Evolutionary conservation across 2,113 vertebrate species (phyloP), one percentile per base, ranked within the genome.

Genomic region (Saccopteryx bilineata): DNA sequence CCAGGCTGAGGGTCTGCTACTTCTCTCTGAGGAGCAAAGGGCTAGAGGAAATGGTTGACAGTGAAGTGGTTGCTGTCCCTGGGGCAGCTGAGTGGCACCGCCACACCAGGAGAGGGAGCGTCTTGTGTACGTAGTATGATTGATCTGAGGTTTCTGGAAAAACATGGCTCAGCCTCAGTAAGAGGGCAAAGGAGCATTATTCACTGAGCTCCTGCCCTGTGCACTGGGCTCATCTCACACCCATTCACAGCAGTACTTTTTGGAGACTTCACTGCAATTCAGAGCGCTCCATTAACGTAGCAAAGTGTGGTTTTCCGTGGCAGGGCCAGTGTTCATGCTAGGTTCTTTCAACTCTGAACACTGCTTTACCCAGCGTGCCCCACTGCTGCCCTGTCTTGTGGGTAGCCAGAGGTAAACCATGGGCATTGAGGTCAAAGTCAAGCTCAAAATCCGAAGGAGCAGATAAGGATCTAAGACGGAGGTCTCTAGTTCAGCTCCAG

Each of bases 181-280:
- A 5, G 9, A 48, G 7, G 63, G 9, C 5, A 10, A 26, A 31
- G 46, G 56, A 61, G 8, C 26, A 4, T 6, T 9, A 2, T 86
- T 75, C 48, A 8, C 9, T n/a, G 85, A 82, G 61, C 9, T 9
- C 31, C 46, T 58, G 7, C 39, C 21, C 3, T 74, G 5, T 28
- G 11, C 31, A 0, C 12, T 23, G 11, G 14, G 14, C 26, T 5
- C 17, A 2, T 13, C 48, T 48, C 39, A 0, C 11, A 2, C n/a
- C 31, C 12, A 2, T 87, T 66, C 50, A 18, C 17, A 69, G 17
- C 12, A 5, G 5, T 5, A 9, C 17, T 9, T 33, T 31, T 4
- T 56, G 24, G 52, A 91, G 4, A 15, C 23, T 50, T 76, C 46
- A 5, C 33, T 39, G 52, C 87, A 79, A n/a, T 23, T 14, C 23